Base-by-base conservation (phyloP, 2,888 invertebrate genomes). In the Conistra vaccinii region DNA sequence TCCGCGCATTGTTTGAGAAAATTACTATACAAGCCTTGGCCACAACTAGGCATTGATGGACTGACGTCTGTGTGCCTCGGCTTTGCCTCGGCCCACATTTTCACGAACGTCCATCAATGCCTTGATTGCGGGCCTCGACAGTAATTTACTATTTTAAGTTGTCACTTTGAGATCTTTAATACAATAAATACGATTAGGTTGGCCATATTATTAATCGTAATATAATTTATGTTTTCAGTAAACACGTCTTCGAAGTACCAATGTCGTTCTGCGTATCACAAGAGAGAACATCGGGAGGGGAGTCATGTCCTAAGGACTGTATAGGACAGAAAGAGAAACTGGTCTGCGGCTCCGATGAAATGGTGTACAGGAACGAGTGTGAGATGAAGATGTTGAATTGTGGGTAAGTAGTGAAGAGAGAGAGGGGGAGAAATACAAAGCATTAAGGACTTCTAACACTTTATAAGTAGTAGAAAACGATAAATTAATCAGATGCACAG, bases 211-310 rank as follows among this genome's bases (percentile, higher is more conserved):
- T 55, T 23, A 0, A 58, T 26, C 9, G 12, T 69, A 48, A 26
- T 39, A 55, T 9, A 2, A 17, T 58, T 78, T 10, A 26, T 67
- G 29, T 70, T 96, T 96, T 48, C 95, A 98, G 98, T 60, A 98
- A 98, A 93, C 99, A 99, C 93, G 98, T 99, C 17, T 99, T 98
- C 92, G 99, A 99, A 95, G 98, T 99, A 23, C 99, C 99, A 0
- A 98, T 99, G 97, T 98, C 98, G 20, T 98, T 98, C 95, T 99
- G 99, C 93, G 97, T 98, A 80, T 97, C 98, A 1, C 97, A 97
- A 91, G 98, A 98, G 91, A 95, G 98, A 74, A 98, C 98, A 0
- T 97, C 97, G 3, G 96, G 96, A 0, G 97, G 97, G 3, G 97
- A 97, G 61, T 96, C 97, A 0, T 98, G 98, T 89, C 98, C 98